phyloP scores from a whole-genome alignment of 1,140 invertebrate species.

The Drosophila yakuba region DNA sequence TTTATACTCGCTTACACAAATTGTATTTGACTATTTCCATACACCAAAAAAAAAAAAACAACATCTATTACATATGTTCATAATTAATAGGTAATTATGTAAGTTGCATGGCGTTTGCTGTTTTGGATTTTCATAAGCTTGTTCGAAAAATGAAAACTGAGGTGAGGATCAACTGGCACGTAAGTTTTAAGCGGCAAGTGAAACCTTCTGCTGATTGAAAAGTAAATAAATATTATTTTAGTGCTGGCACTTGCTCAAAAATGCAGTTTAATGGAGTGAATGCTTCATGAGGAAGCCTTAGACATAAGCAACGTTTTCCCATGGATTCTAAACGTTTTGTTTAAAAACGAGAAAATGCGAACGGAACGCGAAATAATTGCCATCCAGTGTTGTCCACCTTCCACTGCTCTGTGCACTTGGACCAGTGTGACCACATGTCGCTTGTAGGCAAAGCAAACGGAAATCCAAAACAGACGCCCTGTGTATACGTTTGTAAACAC shows the following conservation, averaged over 20 bases:
- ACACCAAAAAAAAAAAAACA: conserved; percentile 58
- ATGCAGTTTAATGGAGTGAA: neutral
- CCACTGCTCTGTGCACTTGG: neutral
- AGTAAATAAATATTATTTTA: neutral
- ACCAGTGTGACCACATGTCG: conserved; percentile 6
- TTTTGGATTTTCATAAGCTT: conserved; percentile 30
- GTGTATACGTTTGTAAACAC: conserved; percentile 49
- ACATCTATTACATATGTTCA: conserved; percentile 40
- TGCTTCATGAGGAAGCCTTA: neutral
- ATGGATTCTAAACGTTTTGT: too few species aligned
- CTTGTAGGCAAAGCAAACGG: conserved; percentile 29
- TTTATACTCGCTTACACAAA: conserved; percentile 27
- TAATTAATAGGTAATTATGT: conserved; percentile 48
- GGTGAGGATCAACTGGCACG: too few species aligned
- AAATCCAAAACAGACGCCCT: conserved; percentile 38
- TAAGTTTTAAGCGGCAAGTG: neutral
- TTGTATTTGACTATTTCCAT: conserved; percentile 57
- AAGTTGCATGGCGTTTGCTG: conserved; percentile 18
- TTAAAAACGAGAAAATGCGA: neutral
- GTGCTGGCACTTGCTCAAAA: neutral
- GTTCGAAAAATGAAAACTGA: too few species aligned
- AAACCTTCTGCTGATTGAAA: conserved; percentile 13
- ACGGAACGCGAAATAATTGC: conserved; percentile 2
- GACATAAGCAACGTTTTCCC: too few species aligned
- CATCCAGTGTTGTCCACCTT: neutral